Evolutionary conservation across 2,888 invertebrate genomes (phyloP).

Genomic region (Campoplex nolae): DNA sequence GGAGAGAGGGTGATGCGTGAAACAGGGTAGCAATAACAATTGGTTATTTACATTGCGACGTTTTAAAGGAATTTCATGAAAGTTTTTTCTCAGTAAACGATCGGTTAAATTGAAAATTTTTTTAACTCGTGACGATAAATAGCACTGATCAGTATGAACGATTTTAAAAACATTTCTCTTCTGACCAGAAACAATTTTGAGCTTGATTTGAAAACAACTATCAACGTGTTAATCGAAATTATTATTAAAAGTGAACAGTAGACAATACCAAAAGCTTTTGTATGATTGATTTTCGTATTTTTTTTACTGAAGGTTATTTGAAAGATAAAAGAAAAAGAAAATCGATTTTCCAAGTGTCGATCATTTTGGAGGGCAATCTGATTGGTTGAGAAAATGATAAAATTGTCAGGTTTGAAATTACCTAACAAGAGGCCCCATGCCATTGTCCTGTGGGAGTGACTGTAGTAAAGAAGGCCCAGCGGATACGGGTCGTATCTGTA

Average conservation of each 20-base stretch:
- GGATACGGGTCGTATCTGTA: conserved; percentile 87
- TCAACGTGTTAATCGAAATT: background rate
- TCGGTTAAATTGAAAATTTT: background rate
- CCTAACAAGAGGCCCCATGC: conserved; percentile 87
- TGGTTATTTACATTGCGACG: conserved; percentile 72
- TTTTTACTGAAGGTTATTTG: background rate
- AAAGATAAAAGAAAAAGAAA: background rate
- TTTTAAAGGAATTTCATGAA: conserved; percentile 20
- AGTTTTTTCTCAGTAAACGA: background rate
- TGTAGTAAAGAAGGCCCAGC: conserved; percentile 86
- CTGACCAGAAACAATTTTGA: background rate
- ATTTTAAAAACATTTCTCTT: background rate
- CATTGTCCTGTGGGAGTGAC: conserved; percentile 85
- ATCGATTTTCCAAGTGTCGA: background rate
- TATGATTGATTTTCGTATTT: background rate
- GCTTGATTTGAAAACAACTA: background rate
- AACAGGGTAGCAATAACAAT: conserved; percentile 82
- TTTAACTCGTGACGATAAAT: background rate
- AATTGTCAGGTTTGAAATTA: conserved; percentile 75
- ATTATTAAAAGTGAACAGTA: background rate
- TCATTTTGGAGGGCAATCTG: background rate
- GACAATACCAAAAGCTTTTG: background rate
- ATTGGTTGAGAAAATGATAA: background rate
- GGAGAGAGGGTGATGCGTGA: conserved; percentile 68
- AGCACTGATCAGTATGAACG: background rate